These are phyloP conservation scores for Zaprionus nigranus DNA, from an alignment of 1,140 invertebrate genomes.

Conservation along the genomic window DNA sequence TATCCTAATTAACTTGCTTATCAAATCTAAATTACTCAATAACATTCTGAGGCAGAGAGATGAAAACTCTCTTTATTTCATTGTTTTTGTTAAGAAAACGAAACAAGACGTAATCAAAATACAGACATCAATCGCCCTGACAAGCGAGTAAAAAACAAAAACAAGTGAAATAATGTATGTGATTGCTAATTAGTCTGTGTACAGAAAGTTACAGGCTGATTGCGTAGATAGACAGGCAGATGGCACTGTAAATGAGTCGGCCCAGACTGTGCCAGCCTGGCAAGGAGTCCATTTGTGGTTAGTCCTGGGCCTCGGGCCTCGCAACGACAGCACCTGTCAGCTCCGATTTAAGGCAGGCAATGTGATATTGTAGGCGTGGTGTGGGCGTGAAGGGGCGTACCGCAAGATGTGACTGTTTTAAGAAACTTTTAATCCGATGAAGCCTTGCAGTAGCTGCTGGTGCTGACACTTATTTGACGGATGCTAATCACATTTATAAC, in stretches of 20 bases:
- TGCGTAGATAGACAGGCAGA: slow-evolving; percentile 1
- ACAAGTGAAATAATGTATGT: slow-evolving; percentile 2
- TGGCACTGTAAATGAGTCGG: neutral
- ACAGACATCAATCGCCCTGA: slow-evolving; percentile 1
- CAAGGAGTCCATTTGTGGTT: slow-evolving; percentile 33
- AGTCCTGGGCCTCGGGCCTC: slow-evolving; percentile 21
- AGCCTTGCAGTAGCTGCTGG: slow-evolving; percentile 27
- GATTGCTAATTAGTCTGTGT: slow-evolving; percentile 10
- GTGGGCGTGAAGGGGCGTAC: slow-evolving; percentile 13
- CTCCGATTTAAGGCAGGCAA: slow-evolving; percentile 40
- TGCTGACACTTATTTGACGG: slow-evolving; percentile 67
- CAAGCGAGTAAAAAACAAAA: neutral
- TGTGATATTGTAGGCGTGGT: slow-evolving; percentile 18
- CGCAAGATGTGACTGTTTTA: slow-evolving; percentile 26
- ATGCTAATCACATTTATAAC: slow-evolving; percentile 52
- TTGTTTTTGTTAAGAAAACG: neutral
- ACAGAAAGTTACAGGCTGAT: neutral
- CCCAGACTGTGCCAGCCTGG: neutral
- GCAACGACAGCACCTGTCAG: slow-evolving; percentile 56
- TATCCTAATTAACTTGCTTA: neutral
- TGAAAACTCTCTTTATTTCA: neutral
- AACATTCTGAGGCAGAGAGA: neutral
- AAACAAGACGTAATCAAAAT: neutral
- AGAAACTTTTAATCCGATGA: slow-evolving; percentile 37
- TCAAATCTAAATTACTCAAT: neutral